Conservation (phyloP, 1,140 invertebrate species). For the roundworm (Caenorhabditis elegans) region WBcel235 BX284603.4:6760501-6761000, state of each 20-base stretch:
- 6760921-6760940: background rate
- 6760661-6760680: constrained; percentile 38
- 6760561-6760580: constrained; percentile 5
- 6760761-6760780: constrained; percentile 36
- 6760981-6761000: constrained; percentile 25
- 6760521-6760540: background rate
- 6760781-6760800: constrained; percentile 40
- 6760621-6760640: constrained; percentile 26
- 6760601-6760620: constrained; percentile 39
- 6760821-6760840: background rate
- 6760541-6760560: background rate
- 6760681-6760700: constrained; percentile 11
- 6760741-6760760: constrained; percentile 11
- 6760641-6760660: constrained; percentile 23
- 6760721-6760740: background rate
- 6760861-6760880: background rate
- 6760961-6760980: constrained; percentile 41
- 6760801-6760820: background rate
- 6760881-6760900: constrained; percentile 20
- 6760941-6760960: constrained; percentile 45
- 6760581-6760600: background rate
- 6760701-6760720: background rate
- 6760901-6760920: constrained; percentile 4
- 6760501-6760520: background rate
- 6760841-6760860: constrained; percentile 34